These are phyloP conservation scores for Hermetia illucens DNA, from an alignment of 1,140 invertebrate genomes.

Conservation along the genomic window DNA sequence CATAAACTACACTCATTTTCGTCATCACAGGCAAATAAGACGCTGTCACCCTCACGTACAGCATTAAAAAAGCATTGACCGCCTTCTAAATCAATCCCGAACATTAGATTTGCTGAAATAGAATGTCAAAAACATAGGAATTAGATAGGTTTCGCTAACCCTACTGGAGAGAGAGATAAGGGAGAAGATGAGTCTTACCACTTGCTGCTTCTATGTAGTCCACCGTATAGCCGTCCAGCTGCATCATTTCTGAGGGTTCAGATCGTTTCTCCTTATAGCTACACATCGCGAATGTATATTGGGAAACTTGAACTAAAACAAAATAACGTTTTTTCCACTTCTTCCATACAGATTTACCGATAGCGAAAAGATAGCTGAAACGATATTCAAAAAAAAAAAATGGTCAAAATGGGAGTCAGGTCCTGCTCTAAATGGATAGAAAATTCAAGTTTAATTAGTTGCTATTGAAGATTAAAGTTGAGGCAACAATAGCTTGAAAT, in stretches of 20 bases:
- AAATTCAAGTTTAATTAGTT: too few relatives aligned
- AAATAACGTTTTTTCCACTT: slow-evolving; percentile 99
- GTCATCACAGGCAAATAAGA: slow-evolving; percentile 93
- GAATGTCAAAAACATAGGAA: slow-evolving; percentile 19
- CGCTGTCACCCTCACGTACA: slow-evolving; percentile 94
- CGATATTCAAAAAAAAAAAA: slow-evolving; percentile 8
- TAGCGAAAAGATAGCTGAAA: slow-evolving; percentile 76
- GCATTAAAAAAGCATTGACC: slow-evolving; percentile 95
- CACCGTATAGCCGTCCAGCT: slow-evolving; percentile 96
- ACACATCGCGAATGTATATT: slow-evolving; percentile 99
- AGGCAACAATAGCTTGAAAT: too few relatives aligned
- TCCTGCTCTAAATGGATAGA: too few relatives aligned
- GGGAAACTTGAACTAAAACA: slow-evolving; percentile 96
- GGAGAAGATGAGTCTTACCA: too few relatives aligned
- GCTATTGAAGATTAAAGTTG: too few relatives aligned
- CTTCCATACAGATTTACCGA: slow-evolving; percentile 97
- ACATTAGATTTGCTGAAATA: slow-evolving; percentile 71
- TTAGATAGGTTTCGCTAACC: slow-evolving; percentile 1
- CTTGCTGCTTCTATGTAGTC: slow-evolving; percentile 94
- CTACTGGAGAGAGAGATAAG: slow-evolving; percentile 2
- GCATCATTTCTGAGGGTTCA: slow-evolving; percentile 99
- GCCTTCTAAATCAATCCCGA: slow-evolving; percentile 76
- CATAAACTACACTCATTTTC: slow-evolving; percentile 97
- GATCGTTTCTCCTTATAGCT: slow-evolving; percentile 99
- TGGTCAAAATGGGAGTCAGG: too few relatives aligned